Evolutionary conservation across 2,113 vertebrate species (phyloP), one percentile per base, ranked within the genome.

Genomic region (Naja naja): DNA sequence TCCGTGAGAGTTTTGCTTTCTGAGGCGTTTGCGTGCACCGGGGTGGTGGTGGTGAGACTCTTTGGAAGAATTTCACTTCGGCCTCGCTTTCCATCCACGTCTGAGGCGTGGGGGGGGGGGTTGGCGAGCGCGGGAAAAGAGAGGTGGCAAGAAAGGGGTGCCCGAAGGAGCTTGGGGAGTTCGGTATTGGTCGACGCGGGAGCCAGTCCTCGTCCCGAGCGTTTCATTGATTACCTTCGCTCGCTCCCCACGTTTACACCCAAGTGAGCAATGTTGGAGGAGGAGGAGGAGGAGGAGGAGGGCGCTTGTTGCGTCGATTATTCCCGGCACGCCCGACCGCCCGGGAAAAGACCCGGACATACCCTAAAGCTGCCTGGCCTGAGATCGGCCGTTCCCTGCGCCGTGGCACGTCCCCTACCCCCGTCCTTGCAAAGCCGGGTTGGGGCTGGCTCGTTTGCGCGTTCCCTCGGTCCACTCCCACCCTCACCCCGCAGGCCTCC

Each of bases 361-460:
- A 94, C 95, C 95, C 94, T 90, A 30, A 64, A 69, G 91, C 91
- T 9, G 6, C 93, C 34, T 93, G 92, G 18, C 34, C 89, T 1
- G 87, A 39, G n/a, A 16, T 25, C 88, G 89, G 92, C 91, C 52
- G 94, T 93, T 94, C 94, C 95, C 96, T 91, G 96, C 96, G 85
- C 55, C 58, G 54, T 11, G 69, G 94, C 97, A 95, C 85, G 95
- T 93, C 58, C 94, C 52, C 90, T 7, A 9, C 47, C 47, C 47
- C 74, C 93, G 60, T 94, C 94, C 47, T 27, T 30, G 10, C 86
- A 87, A 30, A 20, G 23, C 69, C n/a, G n/a, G 64, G 30, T 74
- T 18, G 64, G 14, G 64, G 2, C n/a, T 74, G n/a, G 64, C 64
- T 49, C 45, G 25, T 30, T 49, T 27, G 39, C 96, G 96, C 96